Percentiles rank a stretch among this genome's conserved stretches.
These are phyloP conservation scores for Drosophila guanche DNA, from an alignment of 1,140 invertebrate genomes.

Conservation along the genomic window DNA sequence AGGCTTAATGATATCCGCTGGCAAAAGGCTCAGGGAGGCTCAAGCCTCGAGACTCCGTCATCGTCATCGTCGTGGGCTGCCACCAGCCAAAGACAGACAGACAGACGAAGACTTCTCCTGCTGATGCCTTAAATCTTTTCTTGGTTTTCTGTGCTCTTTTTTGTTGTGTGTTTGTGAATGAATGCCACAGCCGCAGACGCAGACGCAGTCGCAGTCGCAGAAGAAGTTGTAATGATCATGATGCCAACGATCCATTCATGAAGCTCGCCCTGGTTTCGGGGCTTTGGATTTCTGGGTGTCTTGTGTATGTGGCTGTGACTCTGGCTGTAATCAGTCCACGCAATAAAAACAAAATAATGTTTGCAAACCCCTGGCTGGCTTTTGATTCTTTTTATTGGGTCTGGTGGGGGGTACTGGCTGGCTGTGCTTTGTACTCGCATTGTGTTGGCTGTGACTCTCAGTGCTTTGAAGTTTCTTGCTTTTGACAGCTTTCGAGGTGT, in stretches of 20 bases:
- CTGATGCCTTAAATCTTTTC: conserved; percentile 27
- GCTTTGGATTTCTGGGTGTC: conserved; percentile 20
- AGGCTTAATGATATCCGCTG: conserved; percentile 78
- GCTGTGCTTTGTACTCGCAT: conserved; percentile 44
- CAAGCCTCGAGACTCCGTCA: too few relatives aligned
- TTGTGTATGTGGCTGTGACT: conserved; percentile 35
- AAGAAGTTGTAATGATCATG: conserved; percentile 67
- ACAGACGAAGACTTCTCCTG: conserved; percentile 13
- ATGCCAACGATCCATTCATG: conserved; percentile 69
- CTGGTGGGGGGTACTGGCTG: conserved; percentile 32
- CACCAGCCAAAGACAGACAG: not conserved
- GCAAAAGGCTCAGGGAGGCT: conserved; percentile 33
- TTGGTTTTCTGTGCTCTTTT: not conserved
- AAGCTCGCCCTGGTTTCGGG: conserved; percentile 54
- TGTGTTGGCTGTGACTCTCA: conserved; percentile 42
- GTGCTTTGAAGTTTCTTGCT: conserved; percentile 66
- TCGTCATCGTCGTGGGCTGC: conserved; percentile 52
- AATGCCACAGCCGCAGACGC: conserved; percentile 61
- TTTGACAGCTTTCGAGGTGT: conserved; percentile 82
- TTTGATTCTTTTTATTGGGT: conserved; percentile 53
- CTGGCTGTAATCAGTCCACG: conserved; percentile 82
- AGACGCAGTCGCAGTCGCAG: conserved; percentile 17
- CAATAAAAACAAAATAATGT: conserved; percentile 77
- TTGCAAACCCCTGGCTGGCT: conserved; percentile 60
- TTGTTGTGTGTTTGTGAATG: conserved; percentile 58